These are phyloP conservation scores for Psammodynastes pulverulentus DNA, from an alignment of 2,113 vertebrate genomes.

Conservation along the genomic window DNA sequence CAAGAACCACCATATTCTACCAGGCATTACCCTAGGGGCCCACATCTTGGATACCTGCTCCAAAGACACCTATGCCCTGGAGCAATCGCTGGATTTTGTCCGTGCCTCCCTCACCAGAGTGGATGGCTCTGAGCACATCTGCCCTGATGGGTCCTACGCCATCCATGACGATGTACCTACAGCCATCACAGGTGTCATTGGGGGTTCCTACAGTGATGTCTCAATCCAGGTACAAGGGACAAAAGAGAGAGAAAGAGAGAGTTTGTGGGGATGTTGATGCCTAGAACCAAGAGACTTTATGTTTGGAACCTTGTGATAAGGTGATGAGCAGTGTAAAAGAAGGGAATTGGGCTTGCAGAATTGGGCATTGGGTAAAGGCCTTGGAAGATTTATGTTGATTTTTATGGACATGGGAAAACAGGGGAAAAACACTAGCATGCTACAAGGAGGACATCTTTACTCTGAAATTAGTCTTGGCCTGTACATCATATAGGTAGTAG, in stretches of 20 bases:
- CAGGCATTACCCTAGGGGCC: slow-evolving; percentile 86
- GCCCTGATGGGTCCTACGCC: slow-evolving; percentile 91
- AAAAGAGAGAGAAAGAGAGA: not conserved
- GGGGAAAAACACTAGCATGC: not conserved
- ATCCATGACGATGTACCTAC: slow-evolving; percentile 87
- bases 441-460: not conserved
- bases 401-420: not conserved
- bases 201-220: slow-evolving; percentile 96
- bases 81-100: slow-evolving; percentile 96
- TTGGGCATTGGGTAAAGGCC: not conserved
- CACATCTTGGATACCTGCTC: slow-evolving; percentile 98
- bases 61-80: slow-evolving; percentile 95
- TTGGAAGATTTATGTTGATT: not conserved
- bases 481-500: not conserved
- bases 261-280: not conserved
- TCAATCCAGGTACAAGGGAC: slow-evolving; percentile 87
- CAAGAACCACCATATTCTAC: slow-evolving; percentile 82
- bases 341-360: not conserved
- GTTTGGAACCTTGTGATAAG: not conserved
- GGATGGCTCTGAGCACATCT: slow-evolving; percentile 92
- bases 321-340: no score
- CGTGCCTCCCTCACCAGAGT: slow-evolving; percentile 91
- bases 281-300: accelerated
- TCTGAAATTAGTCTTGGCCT: not conserved
- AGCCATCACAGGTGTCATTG: slow-evolving; percentile 93